These are phyloP conservation scores for Lepidurus packardi DNA, from an alignment of 1,140 invertebrate genomes.

Conservation along the genomic window DNA sequence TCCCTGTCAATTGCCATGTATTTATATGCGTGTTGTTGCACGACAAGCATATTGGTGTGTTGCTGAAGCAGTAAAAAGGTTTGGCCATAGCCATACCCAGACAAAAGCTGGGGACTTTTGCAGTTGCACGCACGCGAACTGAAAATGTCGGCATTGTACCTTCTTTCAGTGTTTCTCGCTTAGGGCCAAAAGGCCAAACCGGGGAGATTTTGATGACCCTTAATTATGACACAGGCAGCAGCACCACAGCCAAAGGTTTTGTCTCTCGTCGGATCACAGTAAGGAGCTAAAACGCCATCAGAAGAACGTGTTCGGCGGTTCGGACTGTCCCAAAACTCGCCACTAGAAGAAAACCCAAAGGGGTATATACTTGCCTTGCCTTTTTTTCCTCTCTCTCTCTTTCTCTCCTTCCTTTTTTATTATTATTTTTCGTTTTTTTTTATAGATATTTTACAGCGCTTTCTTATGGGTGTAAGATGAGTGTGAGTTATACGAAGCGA, in stretches of 20 bases:
- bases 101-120: constrained; percentile 3
- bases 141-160: constrained; percentile 11
- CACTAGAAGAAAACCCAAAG: not conserved
- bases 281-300: constrained; percentile 13
- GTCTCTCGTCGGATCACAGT: not conserved
- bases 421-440: not conserved
- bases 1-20: constrained; percentile 8
- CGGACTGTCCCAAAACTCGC: not conserved
- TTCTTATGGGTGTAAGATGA: constrained; percentile 22
- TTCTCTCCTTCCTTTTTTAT: not conserved
- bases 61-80: constrained; percentile 15
- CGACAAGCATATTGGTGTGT: constrained; percentile 13
- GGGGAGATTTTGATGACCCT: constrained; percentile 18
- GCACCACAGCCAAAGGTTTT: constrained; percentile 9
- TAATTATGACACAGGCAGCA: constrained; percentile 19
- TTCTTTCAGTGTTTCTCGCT: constrained; percentile 18
- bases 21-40: constrained; percentile 15
- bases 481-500: constrained; percentile 21
- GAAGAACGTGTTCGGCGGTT: constrained; percentile 9
- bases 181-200: constrained; percentile 20
- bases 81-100: constrained; percentile 7
- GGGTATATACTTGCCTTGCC: not conserved
- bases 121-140: constrained; percentile 3
- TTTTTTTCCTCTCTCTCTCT: not conserved
- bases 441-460: not conserved